phyloP scores from a whole-genome alignment of 1,140 invertebrate genomes.

The Campodea augens region DNA sequence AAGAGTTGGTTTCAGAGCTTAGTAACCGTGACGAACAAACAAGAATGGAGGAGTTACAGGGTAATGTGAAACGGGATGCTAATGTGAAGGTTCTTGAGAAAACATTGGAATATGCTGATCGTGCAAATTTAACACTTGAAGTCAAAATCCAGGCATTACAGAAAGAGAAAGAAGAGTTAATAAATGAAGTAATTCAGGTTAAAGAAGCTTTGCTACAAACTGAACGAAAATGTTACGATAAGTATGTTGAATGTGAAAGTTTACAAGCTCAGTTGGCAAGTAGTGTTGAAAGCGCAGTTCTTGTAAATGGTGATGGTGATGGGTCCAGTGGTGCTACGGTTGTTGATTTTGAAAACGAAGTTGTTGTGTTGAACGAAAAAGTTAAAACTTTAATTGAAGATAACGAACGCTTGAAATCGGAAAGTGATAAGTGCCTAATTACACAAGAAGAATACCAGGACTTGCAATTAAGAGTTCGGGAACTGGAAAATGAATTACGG shows the following conservation, averaged over 20 bases:
- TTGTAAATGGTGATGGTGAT: too few species aligned
- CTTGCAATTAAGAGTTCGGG: too few species aligned
- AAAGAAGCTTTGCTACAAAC: too few species aligned
- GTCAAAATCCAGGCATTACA: background rate
- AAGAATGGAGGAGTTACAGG: background rate
- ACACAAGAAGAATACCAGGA: too few species aligned
- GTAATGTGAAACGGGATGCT: background rate
- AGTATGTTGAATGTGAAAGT: too few species aligned
- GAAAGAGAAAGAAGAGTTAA: slow-evolving; percentile 5
- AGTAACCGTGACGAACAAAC: background rate
- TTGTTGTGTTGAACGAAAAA: background rate
- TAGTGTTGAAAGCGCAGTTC: too few species aligned
- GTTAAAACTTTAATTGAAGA: too few species aligned
- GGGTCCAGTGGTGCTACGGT: background rate
- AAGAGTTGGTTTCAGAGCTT: slow-evolving; percentile 6
- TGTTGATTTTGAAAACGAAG: background rate
- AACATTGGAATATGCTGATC: slow-evolving; percentile 3
- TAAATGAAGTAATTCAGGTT: too few species aligned
- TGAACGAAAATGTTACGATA: too few species aligned
- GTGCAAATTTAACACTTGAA: background rate
- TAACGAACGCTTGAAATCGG: too few species aligned
- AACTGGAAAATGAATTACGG: background rate
- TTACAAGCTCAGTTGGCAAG: too few species aligned
- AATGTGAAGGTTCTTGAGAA: background rate
- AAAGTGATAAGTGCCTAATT: too few species aligned